Conservation (phyloP, 1,140 invertebrate species). For the Cydia fagiglandana region DNA sequence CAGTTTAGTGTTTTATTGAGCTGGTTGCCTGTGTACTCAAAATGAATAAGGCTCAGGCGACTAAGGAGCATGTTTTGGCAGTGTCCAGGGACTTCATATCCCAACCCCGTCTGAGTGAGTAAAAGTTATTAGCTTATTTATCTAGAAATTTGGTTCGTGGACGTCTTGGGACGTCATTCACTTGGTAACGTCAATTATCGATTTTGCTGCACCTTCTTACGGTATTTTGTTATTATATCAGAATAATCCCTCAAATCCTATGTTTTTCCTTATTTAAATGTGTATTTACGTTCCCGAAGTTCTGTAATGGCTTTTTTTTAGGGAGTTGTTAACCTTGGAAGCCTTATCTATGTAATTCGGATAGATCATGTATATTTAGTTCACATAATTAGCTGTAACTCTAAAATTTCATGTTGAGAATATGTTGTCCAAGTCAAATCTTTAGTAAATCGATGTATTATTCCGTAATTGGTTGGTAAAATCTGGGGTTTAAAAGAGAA, state of each 20-base stretch:
- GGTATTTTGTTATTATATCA: slow-evolving; percentile 40
- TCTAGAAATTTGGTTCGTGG: slow-evolving; percentile 21
- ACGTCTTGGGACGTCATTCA: slow-evolving; percentile 36
- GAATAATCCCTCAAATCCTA: not conserved
- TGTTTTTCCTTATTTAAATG: slow-evolving; percentile 1
- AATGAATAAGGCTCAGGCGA: slow-evolving; percentile 67
- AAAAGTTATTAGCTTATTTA: slow-evolving; percentile 36
- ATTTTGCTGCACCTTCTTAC: slow-evolving; percentile 65
- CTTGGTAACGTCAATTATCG: slow-evolving; percentile 49
- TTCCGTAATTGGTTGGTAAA: not conserved
- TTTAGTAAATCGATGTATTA: not conserved
- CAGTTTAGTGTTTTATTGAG: slow-evolving; percentile 67
- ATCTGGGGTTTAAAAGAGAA: not conserved
- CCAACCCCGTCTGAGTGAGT: slow-evolving; percentile 98
- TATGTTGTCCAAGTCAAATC: not conserved
- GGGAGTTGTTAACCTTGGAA: slow-evolving; percentile 11
- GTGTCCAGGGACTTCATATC: slow-evolving; percentile 98
- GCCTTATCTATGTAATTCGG: slow-evolving; percentile 9
- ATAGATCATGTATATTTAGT: not conserved
- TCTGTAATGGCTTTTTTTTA: not conserved
- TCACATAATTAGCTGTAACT: not conserved
- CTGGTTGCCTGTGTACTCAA: slow-evolving; percentile 61
- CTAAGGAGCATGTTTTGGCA: slow-evolving; percentile 91
- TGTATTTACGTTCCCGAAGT: not conserved
- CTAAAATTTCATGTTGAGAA: not conserved